Evolutionary conservation across 2,888 invertebrate species (phyloP).

Genomic region (Eilema sororculum): DNA sequence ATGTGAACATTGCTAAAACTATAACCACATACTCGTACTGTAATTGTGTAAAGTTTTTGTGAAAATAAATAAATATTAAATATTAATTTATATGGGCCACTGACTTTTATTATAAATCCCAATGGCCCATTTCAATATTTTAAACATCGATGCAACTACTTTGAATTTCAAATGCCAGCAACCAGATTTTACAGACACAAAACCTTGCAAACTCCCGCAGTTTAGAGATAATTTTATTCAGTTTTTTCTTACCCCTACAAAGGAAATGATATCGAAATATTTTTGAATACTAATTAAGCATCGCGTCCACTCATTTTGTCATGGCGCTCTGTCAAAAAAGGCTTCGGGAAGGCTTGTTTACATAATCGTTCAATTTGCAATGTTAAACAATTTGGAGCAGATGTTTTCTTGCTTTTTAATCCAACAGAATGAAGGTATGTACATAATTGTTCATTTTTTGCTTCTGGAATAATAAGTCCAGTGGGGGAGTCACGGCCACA

Average conservation of each 20-base stretch:
- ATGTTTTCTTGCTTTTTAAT: conserved; percentile 75
- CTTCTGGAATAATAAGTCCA: conserved; percentile 51
- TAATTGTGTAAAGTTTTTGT: too few relatives aligned
- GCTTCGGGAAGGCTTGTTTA: conserved; percentile 78
- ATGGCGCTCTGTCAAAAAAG: conserved; percentile 69
- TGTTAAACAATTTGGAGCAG: conserved; percentile 77
- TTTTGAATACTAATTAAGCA: conserved; percentile 76
- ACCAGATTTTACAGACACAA: background rate
- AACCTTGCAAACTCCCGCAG: conserved; percentile 5
- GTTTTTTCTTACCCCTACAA: conserved; percentile 45
- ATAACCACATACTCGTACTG: too few relatives aligned
- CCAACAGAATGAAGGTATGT: conserved; percentile 49
- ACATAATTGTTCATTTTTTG: conserved; percentile 52
- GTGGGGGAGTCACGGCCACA: conserved; percentile 38
- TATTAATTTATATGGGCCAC: background rate
- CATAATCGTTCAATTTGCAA: conserved; percentile 85
- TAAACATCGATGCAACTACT: background rate
- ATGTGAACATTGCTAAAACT: too few relatives aligned
- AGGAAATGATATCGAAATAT: conserved; percentile 69
- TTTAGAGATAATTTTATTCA: conserved; percentile 32
- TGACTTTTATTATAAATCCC: background rate
- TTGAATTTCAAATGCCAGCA: background rate
- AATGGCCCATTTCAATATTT: background rate
- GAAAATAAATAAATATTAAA: too few relatives aligned
- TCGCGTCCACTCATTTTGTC: conserved; percentile 65